A percentile compares a stretch with the other conserved stretches of the same genome.
Evolutionary conservation across 2,113 vertebrate genomes (phyloP).

Genomic region (Marmota flaviventris): DNA sequence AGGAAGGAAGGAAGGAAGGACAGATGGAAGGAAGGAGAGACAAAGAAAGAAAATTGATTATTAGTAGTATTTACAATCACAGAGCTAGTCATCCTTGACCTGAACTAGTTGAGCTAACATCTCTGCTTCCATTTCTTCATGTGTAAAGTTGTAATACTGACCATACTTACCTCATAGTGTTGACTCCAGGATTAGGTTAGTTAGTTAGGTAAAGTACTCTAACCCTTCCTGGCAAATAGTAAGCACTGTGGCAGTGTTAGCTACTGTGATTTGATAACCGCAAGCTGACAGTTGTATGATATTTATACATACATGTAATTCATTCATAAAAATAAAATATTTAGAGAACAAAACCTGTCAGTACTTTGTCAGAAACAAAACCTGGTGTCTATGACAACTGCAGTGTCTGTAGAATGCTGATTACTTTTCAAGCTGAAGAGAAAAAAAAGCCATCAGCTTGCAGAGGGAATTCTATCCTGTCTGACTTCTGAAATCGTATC

Average conservation of each 20-base stretch:
- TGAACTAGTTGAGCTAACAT: background rate
- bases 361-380: background rate
- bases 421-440: background rate
- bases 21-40: background rate
- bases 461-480: background rate
- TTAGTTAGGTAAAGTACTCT: background rate
- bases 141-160: background rate
- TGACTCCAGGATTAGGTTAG: background rate
- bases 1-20: too few relatives aligned
- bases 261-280: background rate
- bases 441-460: background rate
- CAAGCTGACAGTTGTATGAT: background rate
- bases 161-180: background rate
- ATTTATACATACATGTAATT: background rate
- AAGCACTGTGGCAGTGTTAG: background rate
- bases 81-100: background rate
- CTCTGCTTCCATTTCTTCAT: background rate
- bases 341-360: background rate
- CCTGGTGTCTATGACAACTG: background rate
- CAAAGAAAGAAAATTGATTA: background rate
- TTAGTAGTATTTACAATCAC: background rate
- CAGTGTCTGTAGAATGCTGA: slow-evolving; percentile 28
- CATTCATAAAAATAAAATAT: background rate
- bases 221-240: background rate
- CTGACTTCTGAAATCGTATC: background rate